A percentile compares a stretch with the other conserved stretches of the same genome.
Conservation (phyloP, 2,113 vertebrate genomes). For the Recurvirostra avosetta region DNA sequence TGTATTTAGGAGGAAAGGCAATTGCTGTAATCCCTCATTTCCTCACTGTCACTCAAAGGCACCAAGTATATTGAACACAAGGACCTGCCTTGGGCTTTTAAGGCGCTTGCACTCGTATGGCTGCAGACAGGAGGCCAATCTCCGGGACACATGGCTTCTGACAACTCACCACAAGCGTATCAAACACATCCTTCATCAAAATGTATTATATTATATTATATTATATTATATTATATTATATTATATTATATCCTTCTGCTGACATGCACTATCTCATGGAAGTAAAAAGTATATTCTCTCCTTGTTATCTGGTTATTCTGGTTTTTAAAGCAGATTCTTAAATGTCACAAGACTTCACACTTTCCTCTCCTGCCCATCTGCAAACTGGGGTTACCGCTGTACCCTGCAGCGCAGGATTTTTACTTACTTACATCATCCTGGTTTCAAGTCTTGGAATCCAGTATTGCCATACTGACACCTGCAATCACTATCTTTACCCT, state of each 20-base stretch:
- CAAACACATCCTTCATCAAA: not conserved
- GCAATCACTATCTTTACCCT: not conserved
- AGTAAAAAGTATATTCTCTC: not conserved
- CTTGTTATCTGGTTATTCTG: not conserved
- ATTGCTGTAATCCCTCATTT: not conserved
- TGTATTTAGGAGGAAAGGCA: not conserved
- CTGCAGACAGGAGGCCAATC: not conserved
- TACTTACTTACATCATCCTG: not conserved
- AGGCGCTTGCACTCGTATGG: fast-evolving
- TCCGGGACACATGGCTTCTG: not conserved
- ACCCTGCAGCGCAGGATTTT: not conserved
- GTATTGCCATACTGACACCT: not conserved
- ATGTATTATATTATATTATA: too few species aligned
- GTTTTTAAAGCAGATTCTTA: not conserved
- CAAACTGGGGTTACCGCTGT: not conserved
- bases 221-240: too few species aligned
- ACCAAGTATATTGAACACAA: not conserved
- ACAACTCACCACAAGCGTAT: not conserved
- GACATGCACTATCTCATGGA: not conserved
- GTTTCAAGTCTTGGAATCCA: not conserved
- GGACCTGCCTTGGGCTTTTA: not conserved
- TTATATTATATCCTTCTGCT: not conserved
- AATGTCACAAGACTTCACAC: not conserved
- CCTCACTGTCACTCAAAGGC: not conserved
- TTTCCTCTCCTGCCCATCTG: not conserved